Evolutionary conservation across 2,797 vertebrate genomes (phyloP).

Genomic region (Leuciscus waleckii): DNA sequence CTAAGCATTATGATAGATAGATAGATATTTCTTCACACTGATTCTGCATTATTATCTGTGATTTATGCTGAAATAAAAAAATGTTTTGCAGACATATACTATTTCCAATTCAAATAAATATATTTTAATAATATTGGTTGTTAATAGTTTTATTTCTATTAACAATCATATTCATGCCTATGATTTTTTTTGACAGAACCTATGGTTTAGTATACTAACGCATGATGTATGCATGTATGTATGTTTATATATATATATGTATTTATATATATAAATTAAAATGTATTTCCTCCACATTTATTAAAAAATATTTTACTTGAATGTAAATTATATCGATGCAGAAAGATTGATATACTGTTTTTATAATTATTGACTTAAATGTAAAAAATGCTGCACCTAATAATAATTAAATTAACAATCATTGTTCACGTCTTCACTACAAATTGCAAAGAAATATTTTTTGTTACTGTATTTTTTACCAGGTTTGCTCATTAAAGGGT

Average conservation of each 20-base stretch:
- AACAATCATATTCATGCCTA: background rate
- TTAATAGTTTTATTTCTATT: too few species aligned
- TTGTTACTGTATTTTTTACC: background rate
- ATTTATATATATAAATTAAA: too few species aligned
- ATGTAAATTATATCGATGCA: background rate
- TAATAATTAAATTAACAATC: background rate
- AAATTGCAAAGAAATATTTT: background rate
- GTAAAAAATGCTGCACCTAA: background rate
- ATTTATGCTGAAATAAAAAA: background rate
- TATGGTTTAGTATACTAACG: background rate
- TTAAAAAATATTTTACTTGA: background rate
- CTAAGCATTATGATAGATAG: background rate
- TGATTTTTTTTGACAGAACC: background rate
- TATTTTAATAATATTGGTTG: background rate
- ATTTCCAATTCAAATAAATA: background rate
- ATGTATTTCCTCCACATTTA: too few species aligned
- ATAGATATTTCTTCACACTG: background rate
- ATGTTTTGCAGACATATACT: background rate
- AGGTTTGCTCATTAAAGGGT: background rate
- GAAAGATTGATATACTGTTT: background rate
- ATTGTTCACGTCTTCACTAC: background rate
- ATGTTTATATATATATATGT: too few species aligned
- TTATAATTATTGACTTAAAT: background rate
- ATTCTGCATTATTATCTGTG: background rate
- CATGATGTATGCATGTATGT: background rate